phyloP scores from a whole-genome alignment of 2,797 vertebrate genomes.

The Pangasius macronema region DNA sequence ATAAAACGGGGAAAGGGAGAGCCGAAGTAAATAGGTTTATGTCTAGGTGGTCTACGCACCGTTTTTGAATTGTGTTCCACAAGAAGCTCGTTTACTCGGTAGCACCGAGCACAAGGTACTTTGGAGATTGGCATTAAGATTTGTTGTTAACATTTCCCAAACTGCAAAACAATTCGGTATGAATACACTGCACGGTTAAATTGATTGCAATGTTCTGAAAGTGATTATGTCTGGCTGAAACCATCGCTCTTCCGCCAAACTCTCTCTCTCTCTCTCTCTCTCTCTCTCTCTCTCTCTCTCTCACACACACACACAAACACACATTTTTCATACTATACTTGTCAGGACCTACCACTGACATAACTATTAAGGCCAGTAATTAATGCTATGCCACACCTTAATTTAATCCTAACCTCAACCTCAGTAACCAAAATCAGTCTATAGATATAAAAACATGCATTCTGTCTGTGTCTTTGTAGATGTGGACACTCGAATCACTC shows the following conservation, averaged over 20 bases:
- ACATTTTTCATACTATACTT: background rate
- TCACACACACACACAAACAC: background rate
- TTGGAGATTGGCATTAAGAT: slow-evolving; percentile 29
- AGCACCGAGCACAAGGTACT: background rate
- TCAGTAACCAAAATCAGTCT: background rate
- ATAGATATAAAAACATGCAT: background rate
- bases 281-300: background rate
- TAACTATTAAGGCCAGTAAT: background rate
- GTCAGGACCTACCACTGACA: background rate
- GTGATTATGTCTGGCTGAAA: background rate
- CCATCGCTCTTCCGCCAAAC: background rate
- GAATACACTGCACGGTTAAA: background rate
- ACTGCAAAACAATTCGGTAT: slow-evolving; percentile 21
- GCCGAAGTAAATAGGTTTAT: no score
- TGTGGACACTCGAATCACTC: no score
- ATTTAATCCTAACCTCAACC: background rate
- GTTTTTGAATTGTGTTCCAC: no score
- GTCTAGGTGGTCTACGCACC: no score
- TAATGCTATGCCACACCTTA: background rate
- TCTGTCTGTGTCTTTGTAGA: no score
- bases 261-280: background rate
- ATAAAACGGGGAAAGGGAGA: no score
- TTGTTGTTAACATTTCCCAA: slow-evolving; percentile 41
- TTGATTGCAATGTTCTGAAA: background rate
- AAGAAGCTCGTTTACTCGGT: background rate